These are phyloP conservation scores for Ochlodes sylvanus DNA, from an alignment of 2,888 invertebrate species.

Conservation along the genomic window DNA sequence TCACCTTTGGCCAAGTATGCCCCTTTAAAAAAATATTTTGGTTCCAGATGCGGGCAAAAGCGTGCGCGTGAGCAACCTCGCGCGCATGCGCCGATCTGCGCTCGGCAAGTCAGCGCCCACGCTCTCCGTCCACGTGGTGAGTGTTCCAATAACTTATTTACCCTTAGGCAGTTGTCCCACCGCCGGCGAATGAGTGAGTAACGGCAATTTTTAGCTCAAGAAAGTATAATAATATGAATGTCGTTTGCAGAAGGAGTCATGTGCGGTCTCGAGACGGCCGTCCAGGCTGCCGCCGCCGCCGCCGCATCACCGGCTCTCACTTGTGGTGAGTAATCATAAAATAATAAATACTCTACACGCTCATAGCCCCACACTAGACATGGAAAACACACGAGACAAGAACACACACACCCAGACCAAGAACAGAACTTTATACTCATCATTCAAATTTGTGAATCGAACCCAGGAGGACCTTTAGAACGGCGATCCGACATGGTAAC, in stretches of 20 bases:
- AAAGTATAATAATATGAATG: background rate
- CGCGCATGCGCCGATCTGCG: slow-evolving; percentile 94
- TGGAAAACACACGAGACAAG: too few species aligned
- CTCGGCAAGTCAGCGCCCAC: slow-evolving; percentile 98
- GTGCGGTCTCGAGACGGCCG: slow-evolving; percentile 74
- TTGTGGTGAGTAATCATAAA: slow-evolving; percentile 77
- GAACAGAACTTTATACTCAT: too few species aligned
- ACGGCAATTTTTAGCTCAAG: too few species aligned
- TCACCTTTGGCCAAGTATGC: too few species aligned
- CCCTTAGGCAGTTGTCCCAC: too few species aligned
- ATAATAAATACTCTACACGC: too few species aligned
- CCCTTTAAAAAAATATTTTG: background rate
- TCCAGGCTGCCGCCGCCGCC: slow-evolving; percentile 81
- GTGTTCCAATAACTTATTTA: slow-evolving; percentile 43
- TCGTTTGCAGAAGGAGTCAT: slow-evolving; percentile 72
- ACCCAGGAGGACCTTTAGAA: too few species aligned
- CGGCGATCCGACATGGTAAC: too few species aligned
- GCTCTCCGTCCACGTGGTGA: slow-evolving; percentile 91
- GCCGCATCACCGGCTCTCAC: slow-evolving; percentile 78
- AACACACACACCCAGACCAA: too few species aligned
- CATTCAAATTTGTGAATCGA: too few species aligned
- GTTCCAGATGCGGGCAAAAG: slow-evolving; percentile 78
- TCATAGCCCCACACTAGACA: too few species aligned
- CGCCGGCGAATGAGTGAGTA: too few species aligned
- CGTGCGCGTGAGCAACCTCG: slow-evolving; percentile 86